Base-by-base conservation (phyloP, 2,888 invertebrate genomes). In the Gonocerus acuteangulatus region DNA sequence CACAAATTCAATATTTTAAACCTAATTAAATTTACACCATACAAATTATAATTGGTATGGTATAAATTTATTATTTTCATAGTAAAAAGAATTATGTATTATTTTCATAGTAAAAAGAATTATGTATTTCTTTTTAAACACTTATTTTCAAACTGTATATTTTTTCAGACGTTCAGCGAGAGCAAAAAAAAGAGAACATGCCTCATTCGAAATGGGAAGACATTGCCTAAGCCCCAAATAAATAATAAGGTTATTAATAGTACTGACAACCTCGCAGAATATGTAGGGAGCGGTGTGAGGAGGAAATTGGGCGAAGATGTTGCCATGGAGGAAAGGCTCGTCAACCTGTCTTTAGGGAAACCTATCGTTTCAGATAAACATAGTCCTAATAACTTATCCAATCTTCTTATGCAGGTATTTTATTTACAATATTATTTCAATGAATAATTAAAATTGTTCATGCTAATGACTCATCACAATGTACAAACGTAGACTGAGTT, bases 281-380 rank as follows among this genome's bases (percentile, higher is more conserved):
- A 64, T 54, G 32, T 65, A 9, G 49, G 54, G 11, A 49, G 39
- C 9, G 52, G 49, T n/a, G 21, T 69, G 21, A 75, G 77, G 68
- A 70, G 75, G 67, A 74, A 74, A 60, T 51, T 9, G 2, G 11
- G n/a, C 11, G 36, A 32, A n/a, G 54, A 89, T 73, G 81, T 89
- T 11, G 87, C 91, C 0, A 85, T 94, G 82, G 91, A 92, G 72
- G 83, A 85, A 7, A 78, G 93, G 27, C 74, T 94, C 19, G 86
- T 89, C 67, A 91, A 91, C 73, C 76, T 94, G 21, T 64, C 63
- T 2, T 42, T 63, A 4, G 66, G 62, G 23, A 52, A 62, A 22
- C 54, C 57, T n/a, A 32, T 61, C 74, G 44, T 77, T 2, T 76
- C 79, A 48, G 78, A 78, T 66, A 75, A 77, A n/a, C 78, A 82